Percentiles rank a stretch among this genome's conserved stretches.
These are phyloP conservation scores for Sebastiscus albofasciatus DNA, from an alignment of 2,797 vertebrate genomes.

Conservation along the genomic window DNA sequence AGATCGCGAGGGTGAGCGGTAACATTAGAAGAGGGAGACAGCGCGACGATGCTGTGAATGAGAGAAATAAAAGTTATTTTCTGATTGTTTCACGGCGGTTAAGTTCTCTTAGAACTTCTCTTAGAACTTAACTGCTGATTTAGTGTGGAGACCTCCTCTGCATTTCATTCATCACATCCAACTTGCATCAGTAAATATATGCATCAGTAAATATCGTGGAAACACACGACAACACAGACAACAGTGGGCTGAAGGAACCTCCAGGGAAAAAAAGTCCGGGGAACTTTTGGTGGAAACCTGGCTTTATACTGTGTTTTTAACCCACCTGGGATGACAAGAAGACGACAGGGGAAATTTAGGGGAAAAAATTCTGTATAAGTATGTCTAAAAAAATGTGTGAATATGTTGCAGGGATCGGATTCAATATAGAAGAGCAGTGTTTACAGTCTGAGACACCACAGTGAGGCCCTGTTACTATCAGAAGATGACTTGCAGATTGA, in stretches of 20 bases:
- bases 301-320: slow-evolving; percentile 2
- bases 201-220: not conserved
- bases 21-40: no score
- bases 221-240: not conserved
- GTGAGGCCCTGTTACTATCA: slow-evolving; percentile 20
- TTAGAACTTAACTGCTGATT: not conserved
- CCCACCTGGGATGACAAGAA: not conserved
- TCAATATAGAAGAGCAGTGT: not conserved
- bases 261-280: not conserved
- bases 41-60: no score
- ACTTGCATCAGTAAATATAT: not conserved
- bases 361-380: not conserved
- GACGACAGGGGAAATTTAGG: not conserved
- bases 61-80: not conserved
- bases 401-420: not conserved
- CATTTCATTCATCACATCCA: not conserved
- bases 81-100: not conserved
- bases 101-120: not conserved
- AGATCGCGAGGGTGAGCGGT: no score
- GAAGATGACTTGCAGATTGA: slow-evolving; percentile 52
- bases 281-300: no score
- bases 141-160: not conserved
- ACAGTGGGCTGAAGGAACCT: not conserved
- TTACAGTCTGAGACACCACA: slow-evolving; percentile 14
- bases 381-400: not conserved